Conservation (phyloP, 2,888 invertebrate genomes). For the Venusia cambrica region DNA sequence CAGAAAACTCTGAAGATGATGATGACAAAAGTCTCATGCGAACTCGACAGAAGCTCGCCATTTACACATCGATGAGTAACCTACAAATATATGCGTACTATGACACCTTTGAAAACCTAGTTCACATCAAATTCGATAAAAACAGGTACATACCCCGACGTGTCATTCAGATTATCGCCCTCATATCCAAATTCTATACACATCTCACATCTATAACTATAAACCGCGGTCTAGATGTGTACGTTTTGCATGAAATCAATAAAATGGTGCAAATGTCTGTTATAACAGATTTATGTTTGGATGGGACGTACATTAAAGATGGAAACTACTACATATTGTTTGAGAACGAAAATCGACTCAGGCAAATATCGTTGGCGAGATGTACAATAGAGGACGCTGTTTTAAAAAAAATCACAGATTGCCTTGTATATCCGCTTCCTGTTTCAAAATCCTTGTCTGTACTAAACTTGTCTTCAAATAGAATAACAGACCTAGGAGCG, state of each 20-base stretch:
- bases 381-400: conserved; percentile 48
- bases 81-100: conserved; percentile 39
- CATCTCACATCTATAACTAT: conserved; percentile 40
- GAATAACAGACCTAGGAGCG: conserved; percentile 51
- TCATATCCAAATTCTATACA: conserved; percentile 42
- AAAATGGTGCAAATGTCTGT: conserved; percentile 39
- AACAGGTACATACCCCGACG: conserved; percentile 40
- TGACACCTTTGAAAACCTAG: conserved; percentile 38
- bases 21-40: not conserved
- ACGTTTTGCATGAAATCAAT: conserved; percentile 43
- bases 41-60: no score
- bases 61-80: not conserved
- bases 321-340: conserved; percentile 48
- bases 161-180: conserved; percentile 42
- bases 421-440: conserved; percentile 35
- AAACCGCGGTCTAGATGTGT: conserved; percentile 36
- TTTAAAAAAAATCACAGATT: conserved; percentile 39
- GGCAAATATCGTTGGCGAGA: conserved; percentile 46
- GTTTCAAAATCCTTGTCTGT: conserved; percentile 42
- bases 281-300: conserved; percentile 54
- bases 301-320: conserved; percentile 37
- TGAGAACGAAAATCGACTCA: conserved; percentile 32
- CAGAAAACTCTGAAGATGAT: conserved; percentile 3
- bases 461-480: conserved; percentile 55
- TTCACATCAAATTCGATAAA: conserved; percentile 43